Evolutionary conservation across 2,113 vertebrate species (phyloP).

Genomic region (Gambusia holbrooki): DNA sequence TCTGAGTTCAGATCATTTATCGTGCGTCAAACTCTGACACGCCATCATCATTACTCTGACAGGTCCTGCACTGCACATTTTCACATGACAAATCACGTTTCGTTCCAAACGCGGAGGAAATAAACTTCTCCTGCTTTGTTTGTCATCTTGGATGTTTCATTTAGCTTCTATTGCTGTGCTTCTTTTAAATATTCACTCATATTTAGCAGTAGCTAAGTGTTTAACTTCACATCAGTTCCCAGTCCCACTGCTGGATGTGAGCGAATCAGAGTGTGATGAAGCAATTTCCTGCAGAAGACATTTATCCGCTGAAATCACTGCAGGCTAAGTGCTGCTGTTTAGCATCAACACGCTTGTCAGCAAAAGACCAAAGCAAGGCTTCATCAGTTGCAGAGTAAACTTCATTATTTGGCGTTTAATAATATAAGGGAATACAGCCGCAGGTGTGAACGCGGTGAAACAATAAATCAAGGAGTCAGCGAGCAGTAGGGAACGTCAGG

Average conservation of each 20-base stretch:
- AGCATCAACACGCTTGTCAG: conserved; percentile 27
- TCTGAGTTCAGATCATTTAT: too few relatives aligned
- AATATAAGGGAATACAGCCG: conserved; percentile 42
- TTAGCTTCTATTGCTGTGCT: neutral
- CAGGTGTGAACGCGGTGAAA: conserved; percentile 39
- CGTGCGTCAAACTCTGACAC: neutral
- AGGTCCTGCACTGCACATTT: neutral
- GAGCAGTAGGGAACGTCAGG: conserved; percentile 41
- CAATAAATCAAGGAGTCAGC: conserved; percentile 58
- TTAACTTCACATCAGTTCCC: conserved; percentile 29
- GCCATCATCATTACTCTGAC: neutral
- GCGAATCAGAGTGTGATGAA: conserved; percentile 12
- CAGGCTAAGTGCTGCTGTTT: conserved; percentile 17
- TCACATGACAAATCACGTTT: neutral
- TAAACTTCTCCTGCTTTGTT: neutral
- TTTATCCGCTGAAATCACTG: conserved; percentile 10
- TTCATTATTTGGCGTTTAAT: conserved; percentile 54
- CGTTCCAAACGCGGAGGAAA: neutral
- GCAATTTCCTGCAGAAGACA: conserved; percentile 35
- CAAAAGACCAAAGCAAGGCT: conserved; percentile 25
- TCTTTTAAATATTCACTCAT: neutral
- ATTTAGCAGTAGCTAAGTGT: neutral
- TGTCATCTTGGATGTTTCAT: neutral
- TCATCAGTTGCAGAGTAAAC: conserved; percentile 30
- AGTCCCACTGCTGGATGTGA: conserved; percentile 1